A percentile compares a stretch with the other conserved stretches of the same genome.
These are phyloP conservation scores for Pao palembangensis DNA, from an alignment of 2,113 vertebrate genomes.

Conservation along the genomic window DNA sequence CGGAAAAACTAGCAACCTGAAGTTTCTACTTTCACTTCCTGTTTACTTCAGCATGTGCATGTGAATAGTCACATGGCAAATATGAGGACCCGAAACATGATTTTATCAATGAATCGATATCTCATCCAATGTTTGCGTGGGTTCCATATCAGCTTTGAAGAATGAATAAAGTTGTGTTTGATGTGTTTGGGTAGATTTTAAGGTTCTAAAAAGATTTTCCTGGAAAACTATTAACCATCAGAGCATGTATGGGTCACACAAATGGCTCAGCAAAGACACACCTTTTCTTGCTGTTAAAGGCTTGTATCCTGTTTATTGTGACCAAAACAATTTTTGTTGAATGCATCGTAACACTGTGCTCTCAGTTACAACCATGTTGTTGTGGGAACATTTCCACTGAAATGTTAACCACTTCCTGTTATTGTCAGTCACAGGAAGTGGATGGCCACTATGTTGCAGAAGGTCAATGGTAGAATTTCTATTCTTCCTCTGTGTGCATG, in stretches of 20 bases:
- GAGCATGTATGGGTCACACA: neutral
- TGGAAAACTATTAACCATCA: too few species aligned
- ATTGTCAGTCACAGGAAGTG: slow-evolving; percentile 73
- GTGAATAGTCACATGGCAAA: too few species aligned
- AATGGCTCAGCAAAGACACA: slow-evolving; percentile 12
- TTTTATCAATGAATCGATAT: too few species aligned
- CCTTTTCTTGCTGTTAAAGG: slow-evolving; percentile 42
- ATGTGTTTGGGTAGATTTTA: too few species aligned
- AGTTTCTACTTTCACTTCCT: too few species aligned
- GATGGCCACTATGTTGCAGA: slow-evolving; percentile 63
- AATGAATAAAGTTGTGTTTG: too few species aligned
- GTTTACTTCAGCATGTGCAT: too few species aligned
- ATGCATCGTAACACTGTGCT: slow-evolving; percentile 13
- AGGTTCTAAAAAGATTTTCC: too few species aligned
- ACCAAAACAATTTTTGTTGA: slow-evolving; percentile 13
- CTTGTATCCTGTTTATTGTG: slow-evolving; percentile 28
- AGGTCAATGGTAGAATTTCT: slow-evolving; percentile 62
- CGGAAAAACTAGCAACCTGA: too few species aligned
- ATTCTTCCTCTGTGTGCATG: slow-evolving; percentile 41
- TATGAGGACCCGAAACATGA: too few species aligned
- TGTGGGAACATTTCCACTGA: slow-evolving; percentile 46
- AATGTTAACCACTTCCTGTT: slow-evolving; percentile 77
- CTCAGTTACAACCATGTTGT: slow-evolving; percentile 23
- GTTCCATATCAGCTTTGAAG: too few species aligned
- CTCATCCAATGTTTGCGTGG: too few species aligned